A percentile compares a stretch with the other conserved stretches of the same genome.
Evolutionary conservation across 2,113 vertebrate genomes (phyloP).

Genomic region (Trochalopteron elliotii): DNA sequence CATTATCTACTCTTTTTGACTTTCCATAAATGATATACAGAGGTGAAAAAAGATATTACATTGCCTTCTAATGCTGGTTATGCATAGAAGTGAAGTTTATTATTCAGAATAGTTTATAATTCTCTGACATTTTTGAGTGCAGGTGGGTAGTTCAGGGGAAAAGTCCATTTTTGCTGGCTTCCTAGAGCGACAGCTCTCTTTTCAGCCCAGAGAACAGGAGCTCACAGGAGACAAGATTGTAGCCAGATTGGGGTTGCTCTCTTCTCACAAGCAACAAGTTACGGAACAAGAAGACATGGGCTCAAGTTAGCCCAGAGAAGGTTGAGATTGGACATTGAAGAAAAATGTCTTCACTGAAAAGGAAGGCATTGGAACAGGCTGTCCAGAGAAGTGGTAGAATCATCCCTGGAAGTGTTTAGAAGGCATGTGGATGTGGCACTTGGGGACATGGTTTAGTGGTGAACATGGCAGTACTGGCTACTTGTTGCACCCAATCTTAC

Average conservation of each 20-base stretch:
- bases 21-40: neutral
- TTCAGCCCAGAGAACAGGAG: neutral
- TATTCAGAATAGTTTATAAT: neutral
- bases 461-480: neutral
- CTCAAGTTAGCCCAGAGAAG: too few species aligned
- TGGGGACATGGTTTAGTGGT: too few species aligned
- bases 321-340: neutral
- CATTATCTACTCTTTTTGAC: neutral
- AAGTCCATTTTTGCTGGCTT: neutral
- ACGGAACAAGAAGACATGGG: neutral
- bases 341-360: neutral
- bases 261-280: neutral
- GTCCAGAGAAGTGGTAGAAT: neutral
- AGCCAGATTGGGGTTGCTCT: neutral
- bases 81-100: neutral
- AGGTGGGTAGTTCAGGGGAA: neutral
- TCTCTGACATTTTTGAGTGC: neutral
- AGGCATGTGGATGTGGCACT: neutral
- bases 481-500: neutral
- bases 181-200: neutral
- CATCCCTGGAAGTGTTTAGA: neutral
- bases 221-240: neutral
- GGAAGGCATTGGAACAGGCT: neutral
- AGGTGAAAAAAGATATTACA: neutral
- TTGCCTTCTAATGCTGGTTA: neutral